A percentile compares a stretch with the other conserved stretches of the same genome.
These are phyloP conservation scores for Malacoraja senta DNA, from an alignment of 2,797 vertebrate species.

Conservation along the genomic window DNA sequence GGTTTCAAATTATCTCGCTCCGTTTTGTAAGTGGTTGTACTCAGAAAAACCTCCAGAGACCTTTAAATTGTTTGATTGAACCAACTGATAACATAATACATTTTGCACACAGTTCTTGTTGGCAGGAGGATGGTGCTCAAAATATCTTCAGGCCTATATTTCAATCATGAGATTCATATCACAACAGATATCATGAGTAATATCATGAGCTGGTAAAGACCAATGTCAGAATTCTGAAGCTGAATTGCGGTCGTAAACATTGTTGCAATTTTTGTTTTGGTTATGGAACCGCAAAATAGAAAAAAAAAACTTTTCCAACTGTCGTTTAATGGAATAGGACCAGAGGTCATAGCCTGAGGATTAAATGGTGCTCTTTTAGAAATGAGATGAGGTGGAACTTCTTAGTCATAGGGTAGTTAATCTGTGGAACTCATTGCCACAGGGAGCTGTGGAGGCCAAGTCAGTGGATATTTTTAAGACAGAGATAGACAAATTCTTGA, in stretches of 20 bases:
- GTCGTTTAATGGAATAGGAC: neutral
- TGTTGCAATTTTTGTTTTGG: neutral
- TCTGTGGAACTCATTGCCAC: no score
- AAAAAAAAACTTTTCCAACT: neutral
- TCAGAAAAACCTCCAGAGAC: neutral
- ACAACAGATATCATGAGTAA: neutral
- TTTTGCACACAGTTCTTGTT: neutral
- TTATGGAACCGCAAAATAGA: neutral
- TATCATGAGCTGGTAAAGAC: neutral
- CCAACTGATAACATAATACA: neutral
- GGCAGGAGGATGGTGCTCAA: neutral
- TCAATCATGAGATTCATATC: neutral
- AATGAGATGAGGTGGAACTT: no score
- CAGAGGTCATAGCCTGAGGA: no score
- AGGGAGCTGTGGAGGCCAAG: no score
- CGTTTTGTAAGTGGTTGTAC: neutral
- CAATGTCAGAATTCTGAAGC: neutral
- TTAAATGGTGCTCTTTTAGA: no score
- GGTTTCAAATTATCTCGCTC: neutral
- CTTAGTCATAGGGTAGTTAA: no score
- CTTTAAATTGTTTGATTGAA: neutral
- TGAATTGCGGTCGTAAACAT: neutral
- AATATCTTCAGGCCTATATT: neutral
- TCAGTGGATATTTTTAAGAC: no score
- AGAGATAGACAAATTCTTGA: no score